Evolutionary conservation across 2,797 vertebrate species (phyloP).

Genomic region (Cephalopachus bancanus): DNA sequence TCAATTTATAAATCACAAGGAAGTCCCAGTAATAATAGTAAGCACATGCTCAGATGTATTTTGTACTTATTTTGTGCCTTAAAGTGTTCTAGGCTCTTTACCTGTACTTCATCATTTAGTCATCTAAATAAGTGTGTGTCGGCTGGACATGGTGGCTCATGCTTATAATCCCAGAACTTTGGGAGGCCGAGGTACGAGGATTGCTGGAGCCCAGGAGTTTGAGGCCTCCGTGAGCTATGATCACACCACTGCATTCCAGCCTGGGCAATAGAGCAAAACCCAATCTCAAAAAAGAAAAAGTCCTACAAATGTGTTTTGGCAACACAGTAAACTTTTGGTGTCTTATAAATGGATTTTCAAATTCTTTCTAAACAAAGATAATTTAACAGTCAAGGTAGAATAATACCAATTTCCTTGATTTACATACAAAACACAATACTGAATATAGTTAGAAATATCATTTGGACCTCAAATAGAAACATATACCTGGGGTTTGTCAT

Average conservation of each 20-base stretch:
- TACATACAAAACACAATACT: background rate
- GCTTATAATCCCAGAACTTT: background rate
- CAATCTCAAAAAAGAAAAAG: background rate
- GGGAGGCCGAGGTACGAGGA: background rate
- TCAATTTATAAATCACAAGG: background rate
- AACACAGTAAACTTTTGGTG: background rate
- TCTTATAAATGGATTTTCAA: constrained; percentile 45
- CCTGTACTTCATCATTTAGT: background rate
- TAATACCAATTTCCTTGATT: background rate
- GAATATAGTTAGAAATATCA: constrained; percentile 25
- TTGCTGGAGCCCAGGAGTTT: background rate
- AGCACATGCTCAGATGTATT: background rate
- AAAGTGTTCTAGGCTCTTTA: background rate
- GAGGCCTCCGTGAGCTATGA: no score
- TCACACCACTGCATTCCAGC: no score
- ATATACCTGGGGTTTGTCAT: background rate
- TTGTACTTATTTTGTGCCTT: background rate
- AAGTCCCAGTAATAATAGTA: background rate
- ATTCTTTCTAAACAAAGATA: constrained; percentile 25
- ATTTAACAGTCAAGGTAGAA: constrained; percentile 5
- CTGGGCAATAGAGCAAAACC: no score
- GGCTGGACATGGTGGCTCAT: no score
- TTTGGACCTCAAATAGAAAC: constrained; percentile 38
- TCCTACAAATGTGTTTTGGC: constrained; percentile 31
- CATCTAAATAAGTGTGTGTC: background rate